These are phyloP conservation scores for Drosophila ezoana DNA, from an alignment of 2,888 invertebrate genomes.

Conservation along the genomic window DNA sequence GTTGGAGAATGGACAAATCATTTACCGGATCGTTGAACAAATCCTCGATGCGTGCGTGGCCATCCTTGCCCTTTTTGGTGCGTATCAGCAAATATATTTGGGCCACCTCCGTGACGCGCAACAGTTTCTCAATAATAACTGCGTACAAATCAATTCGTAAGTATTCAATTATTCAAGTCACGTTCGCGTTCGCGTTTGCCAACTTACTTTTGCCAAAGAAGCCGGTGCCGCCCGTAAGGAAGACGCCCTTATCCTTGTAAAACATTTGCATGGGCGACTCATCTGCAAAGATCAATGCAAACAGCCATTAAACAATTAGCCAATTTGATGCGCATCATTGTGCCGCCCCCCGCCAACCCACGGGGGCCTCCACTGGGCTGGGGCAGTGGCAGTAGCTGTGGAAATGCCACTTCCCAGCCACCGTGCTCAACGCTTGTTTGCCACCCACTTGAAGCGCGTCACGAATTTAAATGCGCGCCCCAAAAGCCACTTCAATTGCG, in stretches of 20 bases:
- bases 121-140: conserved; percentile 88
- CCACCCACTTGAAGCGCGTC: conserved; percentile 76
- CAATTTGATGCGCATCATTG: conserved; percentile 79
- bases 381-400: neutral
- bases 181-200: conserved; percentile 47
- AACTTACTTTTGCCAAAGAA: conserved; percentile 85
- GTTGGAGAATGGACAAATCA: conserved; percentile 8
- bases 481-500: conserved; percentile 79
- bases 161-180: conserved; percentile 54
- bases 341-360: conserved; percentile 17
- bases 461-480: conserved; percentile 76
- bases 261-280: conserved; percentile 87
- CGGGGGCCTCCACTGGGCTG: neutral
- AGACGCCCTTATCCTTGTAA: conserved; percentile 87
- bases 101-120: conserved; percentile 87
- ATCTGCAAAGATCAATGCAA: conserved; percentile 79
- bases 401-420: conserved; percentile 22
- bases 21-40: conserved; percentile 89
- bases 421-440: conserved; percentile 60
- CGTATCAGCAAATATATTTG: conserved; percentile 87
- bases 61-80: conserved; percentile 88
- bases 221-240: conserved; percentile 88
- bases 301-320: conserved; percentile 78
- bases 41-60: conserved; percentile 89
- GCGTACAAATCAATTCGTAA: conserved; percentile 48